Percentiles rank a stretch among this genome's conserved stretches.
phyloP scores from a whole-genome alignment of 1,140 invertebrate genomes.

The Dendroctonus valens region DNA sequence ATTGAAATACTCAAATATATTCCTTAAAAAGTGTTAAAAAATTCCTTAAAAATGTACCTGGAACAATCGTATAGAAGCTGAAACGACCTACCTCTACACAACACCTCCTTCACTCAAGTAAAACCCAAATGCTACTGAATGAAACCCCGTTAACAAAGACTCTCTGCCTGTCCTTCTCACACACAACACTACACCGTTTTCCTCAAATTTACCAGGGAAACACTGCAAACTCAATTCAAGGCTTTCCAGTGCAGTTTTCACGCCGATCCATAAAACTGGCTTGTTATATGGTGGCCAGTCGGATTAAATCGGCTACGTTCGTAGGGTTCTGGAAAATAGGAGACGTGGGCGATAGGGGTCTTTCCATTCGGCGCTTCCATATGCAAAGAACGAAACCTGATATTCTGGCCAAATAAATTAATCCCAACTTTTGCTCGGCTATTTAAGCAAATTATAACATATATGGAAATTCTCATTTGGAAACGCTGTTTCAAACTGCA shows the following conservation, averaged over 20 bases:
- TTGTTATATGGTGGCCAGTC: slow-evolving; percentile 17
- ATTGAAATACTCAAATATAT: too few species aligned
- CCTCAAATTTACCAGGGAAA: slow-evolving; percentile 10
- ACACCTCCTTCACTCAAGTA: too few species aligned
- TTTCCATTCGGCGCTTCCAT: slow-evolving; percentile 1
- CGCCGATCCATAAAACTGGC: slow-evolving; percentile 24
- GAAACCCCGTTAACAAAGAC: slow-evolving; percentile 14
- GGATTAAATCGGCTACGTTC: slow-evolving; percentile 8
- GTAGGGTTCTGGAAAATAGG: slow-evolving; percentile 5
- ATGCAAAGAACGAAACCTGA: slow-evolving; percentile 4
- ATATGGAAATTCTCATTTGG: too few species aligned
- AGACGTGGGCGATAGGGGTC: not conserved
- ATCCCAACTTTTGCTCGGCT: too few species aligned
- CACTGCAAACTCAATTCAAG: slow-evolving; percentile 17
- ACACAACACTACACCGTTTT: slow-evolving; percentile 13
- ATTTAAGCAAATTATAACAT: too few species aligned
- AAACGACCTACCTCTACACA: too few species aligned
- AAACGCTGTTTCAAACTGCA: too few species aligned
- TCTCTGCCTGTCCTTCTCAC: slow-evolving; percentile 9
- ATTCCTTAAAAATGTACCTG: too few species aligned
- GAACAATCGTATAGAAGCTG: too few species aligned
- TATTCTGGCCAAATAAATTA: too few species aligned
- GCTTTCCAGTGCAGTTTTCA: slow-evolving; percentile 30
- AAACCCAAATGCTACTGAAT: slow-evolving; percentile 9
- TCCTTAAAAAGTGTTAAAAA: too few species aligned